Base-by-base conservation (phyloP, 2,797 vertebrate genomes). In the Euthynnus affinis region DNA sequence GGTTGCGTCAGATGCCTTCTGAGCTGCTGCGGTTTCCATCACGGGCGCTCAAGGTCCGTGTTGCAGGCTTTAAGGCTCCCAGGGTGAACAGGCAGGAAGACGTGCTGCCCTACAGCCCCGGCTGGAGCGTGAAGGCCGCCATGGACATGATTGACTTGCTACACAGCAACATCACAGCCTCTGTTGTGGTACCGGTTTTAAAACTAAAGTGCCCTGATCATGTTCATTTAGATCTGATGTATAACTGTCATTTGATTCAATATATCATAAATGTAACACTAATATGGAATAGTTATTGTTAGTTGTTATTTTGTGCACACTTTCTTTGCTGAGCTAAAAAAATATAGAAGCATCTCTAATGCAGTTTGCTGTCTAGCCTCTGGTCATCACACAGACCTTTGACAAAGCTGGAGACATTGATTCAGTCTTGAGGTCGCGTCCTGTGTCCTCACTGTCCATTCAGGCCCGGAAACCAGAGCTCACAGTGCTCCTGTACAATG, bases 21-120 rank as follows among this genome's bases (percentile, higher is more conserved):
- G 76, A 92, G 3, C 94, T 99, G 58, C 93, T 97, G 84, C 73
- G 82, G 40, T 97, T 96, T 29, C 97, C 97, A 0, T 74, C 84
- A 3, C 88, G 57, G 62, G 96, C 93, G 3, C 74, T 98, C 10
- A 94, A 92, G 81, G 97, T 96, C 10, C 88, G 88, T 12, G 82
- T 98, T 58, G 92, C 94, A 4, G 97, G 98, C 44, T 97, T 99
- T 87, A 97, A 94, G 82, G 94, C 98, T 10, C 90, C 96, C 0
- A 48, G 56, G 0, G 37, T 20, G 15, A 92, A 89, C 60, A 29
- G 5, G 1, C 74, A 93, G 0, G 46, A 70, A 18, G 66, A 91
- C 5, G 90, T 96, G 82, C 92, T 99, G 85, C 95, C 97, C 0
- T 99, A 99, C 77, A 89, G 94, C 63, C 97, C 96, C 0, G 83